phyloP scores from a whole-genome alignment of 2,888 invertebrate genomes.

The Altica lythri region DNA sequence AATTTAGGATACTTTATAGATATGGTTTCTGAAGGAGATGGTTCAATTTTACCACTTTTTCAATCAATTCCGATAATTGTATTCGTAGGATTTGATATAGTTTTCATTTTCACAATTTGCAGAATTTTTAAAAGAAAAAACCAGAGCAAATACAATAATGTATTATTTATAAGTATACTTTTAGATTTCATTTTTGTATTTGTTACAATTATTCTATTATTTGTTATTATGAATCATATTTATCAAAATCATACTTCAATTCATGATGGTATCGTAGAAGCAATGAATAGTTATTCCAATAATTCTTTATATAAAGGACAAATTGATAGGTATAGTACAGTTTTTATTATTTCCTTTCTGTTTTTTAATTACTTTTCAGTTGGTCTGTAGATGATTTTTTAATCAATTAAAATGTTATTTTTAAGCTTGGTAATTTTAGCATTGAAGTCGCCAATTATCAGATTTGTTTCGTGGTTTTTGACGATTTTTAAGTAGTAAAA shows the following conservation, averaged over 20 bases:
- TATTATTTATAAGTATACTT: conserved; percentile 43
- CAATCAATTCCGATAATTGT: conserved; percentile 44
- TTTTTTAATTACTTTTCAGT: too few species aligned
- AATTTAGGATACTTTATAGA: conserved; percentile 52
- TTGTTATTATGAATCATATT: conserved; percentile 46
- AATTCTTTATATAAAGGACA: conserved; percentile 62
- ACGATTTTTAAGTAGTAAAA: not conserved
- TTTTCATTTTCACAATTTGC: conserved; percentile 41
- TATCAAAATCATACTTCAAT: conserved; percentile 44
- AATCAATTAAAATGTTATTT: too few species aligned
- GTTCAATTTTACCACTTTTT: conserved; percentile 46
- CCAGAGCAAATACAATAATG: conserved; percentile 39
- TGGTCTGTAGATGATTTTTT: too few species aligned
- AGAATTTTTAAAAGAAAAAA: conserved; percentile 42
- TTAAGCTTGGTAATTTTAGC: too few species aligned
- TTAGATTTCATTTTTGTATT: conserved; percentile 35
- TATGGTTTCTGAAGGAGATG: conserved; percentile 50
- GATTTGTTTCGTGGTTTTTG: too few species aligned
- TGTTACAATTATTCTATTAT: conserved; percentile 40
- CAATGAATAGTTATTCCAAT: conserved; percentile 63
- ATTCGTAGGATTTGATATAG: conserved; percentile 43
- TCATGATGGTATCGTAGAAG: conserved; percentile 62
- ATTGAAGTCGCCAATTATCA: too few species aligned
- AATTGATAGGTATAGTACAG: conserved; percentile 56
- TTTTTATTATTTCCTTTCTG: not conserved